Percentiles rank a stretch among this genome's conserved stretches.
These are phyloP conservation scores for Hippocampus abdominalis DNA, from an alignment of 2,113 vertebrate genomes.

Conservation along the genomic window DNA sequence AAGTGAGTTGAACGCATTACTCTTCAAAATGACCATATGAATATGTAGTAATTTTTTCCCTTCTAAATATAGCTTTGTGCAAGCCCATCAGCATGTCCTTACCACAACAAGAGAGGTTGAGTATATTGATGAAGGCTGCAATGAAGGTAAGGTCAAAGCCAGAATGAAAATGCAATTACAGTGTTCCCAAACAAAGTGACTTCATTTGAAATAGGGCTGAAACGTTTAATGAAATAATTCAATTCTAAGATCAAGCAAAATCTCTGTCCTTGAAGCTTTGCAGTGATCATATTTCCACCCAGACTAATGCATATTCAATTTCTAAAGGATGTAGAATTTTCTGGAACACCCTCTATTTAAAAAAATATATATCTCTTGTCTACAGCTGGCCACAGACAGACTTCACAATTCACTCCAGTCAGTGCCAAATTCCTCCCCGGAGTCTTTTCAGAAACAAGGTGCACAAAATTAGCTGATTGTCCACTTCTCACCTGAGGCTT, in stretches of 20 bases:
- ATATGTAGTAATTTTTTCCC: not conserved
- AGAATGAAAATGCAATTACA: not conserved
- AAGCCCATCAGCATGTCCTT: constrained; percentile 63
- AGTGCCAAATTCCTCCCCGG: constrained; percentile 53
- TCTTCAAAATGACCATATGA: fast-evolving
- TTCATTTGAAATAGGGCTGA: not conserved
- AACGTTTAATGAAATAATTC: not conserved
- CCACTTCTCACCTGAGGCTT: not conserved
- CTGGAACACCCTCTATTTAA: not conserved
- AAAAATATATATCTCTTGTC: constrained; percentile 12
- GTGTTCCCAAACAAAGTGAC: not conserved
- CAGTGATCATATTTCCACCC: too few relatives aligned
- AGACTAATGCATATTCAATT: not conserved
- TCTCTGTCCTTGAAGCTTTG: too few relatives aligned
- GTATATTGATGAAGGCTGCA: constrained; percentile 68
- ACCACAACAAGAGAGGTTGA: constrained; percentile 62
- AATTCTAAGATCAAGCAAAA: too few relatives aligned
- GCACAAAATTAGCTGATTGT: not conserved
- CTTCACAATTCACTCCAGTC: constrained; percentile 51
- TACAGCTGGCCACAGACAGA: constrained; percentile 65
- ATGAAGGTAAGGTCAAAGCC: constrained; percentile 57
- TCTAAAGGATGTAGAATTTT: not conserved
- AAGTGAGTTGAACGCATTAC: constrained; percentile 46
- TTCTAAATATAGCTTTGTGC: constrained; percentile 49
- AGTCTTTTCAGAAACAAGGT: constrained; percentile 70